These are phyloP conservation scores for Atta texana DNA, from an alignment of 1,140 invertebrate species.

Conservation along the genomic window DNA sequence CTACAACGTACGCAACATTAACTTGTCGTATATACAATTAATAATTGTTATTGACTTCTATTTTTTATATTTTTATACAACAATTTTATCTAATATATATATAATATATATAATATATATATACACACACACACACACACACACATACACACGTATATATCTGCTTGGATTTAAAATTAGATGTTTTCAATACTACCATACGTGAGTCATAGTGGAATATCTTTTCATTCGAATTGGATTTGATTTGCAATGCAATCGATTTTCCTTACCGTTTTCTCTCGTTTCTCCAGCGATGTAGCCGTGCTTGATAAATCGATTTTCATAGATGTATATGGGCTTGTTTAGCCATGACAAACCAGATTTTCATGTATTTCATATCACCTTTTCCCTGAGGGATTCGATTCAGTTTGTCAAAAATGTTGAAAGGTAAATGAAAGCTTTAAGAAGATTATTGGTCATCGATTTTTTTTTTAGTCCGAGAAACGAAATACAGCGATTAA, in stretches of 20 bases:
- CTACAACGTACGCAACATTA: background rate
- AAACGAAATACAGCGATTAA: slow-evolving; percentile 14
- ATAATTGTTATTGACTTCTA: background rate
- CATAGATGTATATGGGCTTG: slow-evolving; percentile 28
- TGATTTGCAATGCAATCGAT: slow-evolving; percentile 31
- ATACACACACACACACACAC: too few relatives aligned
- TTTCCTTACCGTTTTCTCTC: slow-evolving; percentile 36
- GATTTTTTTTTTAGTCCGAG: slow-evolving; percentile 29
- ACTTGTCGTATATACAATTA: background rate
- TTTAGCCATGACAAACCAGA: slow-evolving; percentile 44
- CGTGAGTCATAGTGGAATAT: slow-evolving; percentile 2
- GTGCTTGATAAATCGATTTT: slow-evolving; percentile 54
- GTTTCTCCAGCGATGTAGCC: slow-evolving; percentile 32
- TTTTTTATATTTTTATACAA: background rate
- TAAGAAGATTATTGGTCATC: slow-evolving; percentile 44
- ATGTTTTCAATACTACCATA: background rate
- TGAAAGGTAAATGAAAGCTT: slow-evolving; percentile 37
- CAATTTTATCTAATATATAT: background rate
- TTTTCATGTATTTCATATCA: slow-evolving; percentile 32
- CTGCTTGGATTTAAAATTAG: background rate
- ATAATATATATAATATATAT: background rate
- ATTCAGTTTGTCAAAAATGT: slow-evolving; percentile 39
- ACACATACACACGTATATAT: background rate
- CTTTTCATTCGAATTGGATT: background rate
- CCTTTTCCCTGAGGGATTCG: background rate